Conservation (phyloP, 2,797 vertebrate genomes). For the Amphiprion clarkii region DNA sequence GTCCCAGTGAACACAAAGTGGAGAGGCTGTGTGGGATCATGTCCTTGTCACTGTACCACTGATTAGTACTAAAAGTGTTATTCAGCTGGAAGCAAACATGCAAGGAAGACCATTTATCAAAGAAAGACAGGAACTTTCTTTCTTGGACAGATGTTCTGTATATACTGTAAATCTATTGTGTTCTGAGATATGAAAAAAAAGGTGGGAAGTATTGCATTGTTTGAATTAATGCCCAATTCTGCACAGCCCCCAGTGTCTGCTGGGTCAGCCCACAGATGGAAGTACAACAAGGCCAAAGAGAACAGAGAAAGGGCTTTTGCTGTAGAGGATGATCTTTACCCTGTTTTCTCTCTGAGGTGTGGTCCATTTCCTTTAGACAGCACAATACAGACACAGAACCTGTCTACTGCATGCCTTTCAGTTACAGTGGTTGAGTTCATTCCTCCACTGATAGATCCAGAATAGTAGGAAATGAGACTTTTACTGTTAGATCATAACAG, state of each 20-base stretch:
- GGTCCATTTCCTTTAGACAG: conserved; percentile 56
- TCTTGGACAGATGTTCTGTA: background rate
- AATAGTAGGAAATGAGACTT: background rate
- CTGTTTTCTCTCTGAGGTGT: conserved; percentile 56
- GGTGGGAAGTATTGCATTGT: background rate
- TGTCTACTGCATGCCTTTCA: conserved; percentile 15
- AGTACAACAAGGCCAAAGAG: conserved; percentile 9
- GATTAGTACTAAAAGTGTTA: background rate
- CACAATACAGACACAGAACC: conserved; percentile 10
- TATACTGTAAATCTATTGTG: background rate
- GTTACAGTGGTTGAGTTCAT: conserved; percentile 11
- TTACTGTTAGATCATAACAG: background rate
- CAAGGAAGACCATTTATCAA: background rate
- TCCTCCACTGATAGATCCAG: conserved; percentile 6
- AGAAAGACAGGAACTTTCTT: background rate
- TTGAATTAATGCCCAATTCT: background rate
- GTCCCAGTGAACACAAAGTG: too few species aligned
- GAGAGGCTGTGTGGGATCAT: too few species aligned
- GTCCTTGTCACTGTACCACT: too few species aligned
- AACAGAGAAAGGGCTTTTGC: conserved; percentile 38
- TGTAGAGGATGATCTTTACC: conserved; percentile 57
- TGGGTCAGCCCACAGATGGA: conserved; percentile 4
- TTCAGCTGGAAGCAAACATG: background rate
- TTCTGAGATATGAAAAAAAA: background rate
- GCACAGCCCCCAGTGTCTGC: too few species aligned